Percentiles rank a stretch among this genome's conserved stretches.
phyloP scores from a whole-genome alignment of 2,113 vertebrate species.

The Cardinalis cardinalis region DNA sequence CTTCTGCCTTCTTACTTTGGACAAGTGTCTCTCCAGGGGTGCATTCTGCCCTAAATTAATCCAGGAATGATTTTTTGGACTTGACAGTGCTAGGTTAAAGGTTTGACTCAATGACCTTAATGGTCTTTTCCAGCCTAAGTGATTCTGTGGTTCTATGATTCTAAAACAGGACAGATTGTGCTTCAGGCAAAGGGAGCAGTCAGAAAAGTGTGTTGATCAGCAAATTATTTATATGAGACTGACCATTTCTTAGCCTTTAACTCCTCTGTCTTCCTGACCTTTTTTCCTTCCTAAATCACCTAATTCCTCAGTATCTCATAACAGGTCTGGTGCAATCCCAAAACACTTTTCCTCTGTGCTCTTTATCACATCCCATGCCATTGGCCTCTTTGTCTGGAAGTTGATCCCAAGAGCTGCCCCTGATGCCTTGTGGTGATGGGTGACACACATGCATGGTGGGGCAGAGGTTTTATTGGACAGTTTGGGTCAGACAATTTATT shows the following conservation, averaged over 20 bases:
- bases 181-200: neutral
- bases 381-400: rapidly evolving
- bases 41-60: neutral
- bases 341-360: neutral
- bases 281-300: neutral
- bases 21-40: no score
- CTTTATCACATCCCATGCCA: rapidly evolving
- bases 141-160: neutral
- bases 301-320: neutral
- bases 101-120: neutral
- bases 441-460: neutral
- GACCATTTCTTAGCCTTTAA: neutral
- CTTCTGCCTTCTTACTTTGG: neutral
- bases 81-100: neutral
- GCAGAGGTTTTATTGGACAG: neutral
- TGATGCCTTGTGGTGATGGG: neutral
- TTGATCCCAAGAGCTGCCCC: neutral
- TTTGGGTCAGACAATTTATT: neutral
- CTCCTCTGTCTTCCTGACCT: neutral
- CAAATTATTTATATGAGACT: neutral
- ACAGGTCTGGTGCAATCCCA: no score
- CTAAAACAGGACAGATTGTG: rapidly evolving
- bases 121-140: neutral
- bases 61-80: neutral
- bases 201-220: neutral